Conservation (phyloP, 1,140 invertebrate species). For the Ips nitidus region DNA sequence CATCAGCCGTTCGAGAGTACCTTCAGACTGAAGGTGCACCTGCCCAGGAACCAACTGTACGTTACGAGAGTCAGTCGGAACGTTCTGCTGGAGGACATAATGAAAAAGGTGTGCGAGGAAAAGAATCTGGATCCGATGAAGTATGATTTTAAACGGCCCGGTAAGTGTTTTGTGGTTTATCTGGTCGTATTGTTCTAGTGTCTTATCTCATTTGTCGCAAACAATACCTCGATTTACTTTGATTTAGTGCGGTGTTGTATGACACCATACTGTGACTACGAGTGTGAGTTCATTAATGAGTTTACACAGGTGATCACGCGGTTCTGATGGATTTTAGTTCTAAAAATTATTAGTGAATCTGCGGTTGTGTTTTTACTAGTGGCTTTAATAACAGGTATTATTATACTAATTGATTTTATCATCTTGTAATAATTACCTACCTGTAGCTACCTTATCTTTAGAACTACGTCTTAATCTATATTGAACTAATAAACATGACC, state of each 20-base stretch:
- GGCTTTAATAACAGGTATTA: too few species aligned
- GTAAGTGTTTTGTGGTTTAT: slow-evolving; percentile 53
- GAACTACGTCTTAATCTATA: too few species aligned
- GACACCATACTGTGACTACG: too few species aligned
- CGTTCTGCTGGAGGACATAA: slow-evolving; percentile 65
- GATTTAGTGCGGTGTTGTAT: slow-evolving; percentile 9
- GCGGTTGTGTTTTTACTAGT: too few species aligned
- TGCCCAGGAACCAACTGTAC: slow-evolving; percentile 81
- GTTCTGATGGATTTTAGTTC: too few species aligned
- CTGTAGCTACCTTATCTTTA: too few species aligned
- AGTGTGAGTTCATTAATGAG: too few species aligned
- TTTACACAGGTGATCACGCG: too few species aligned
- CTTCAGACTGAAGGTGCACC: slow-evolving; percentile 76
- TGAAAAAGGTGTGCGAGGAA: slow-evolving; percentile 76
- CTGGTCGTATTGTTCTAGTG: slow-evolving; percentile 4
- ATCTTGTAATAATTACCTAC: too few species aligned
- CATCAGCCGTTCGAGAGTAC: slow-evolving; percentile 74
- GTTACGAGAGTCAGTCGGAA: slow-evolving; percentile 72
- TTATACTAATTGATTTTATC: too few species aligned
- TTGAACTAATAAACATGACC: too few species aligned
- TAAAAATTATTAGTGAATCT: too few species aligned
- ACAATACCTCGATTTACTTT: slow-evolving; percentile 26
- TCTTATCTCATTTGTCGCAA: slow-evolving; percentile 18
- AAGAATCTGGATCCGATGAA: slow-evolving; percentile 73
- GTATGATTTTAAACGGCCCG: slow-evolving; percentile 79